Conservation (phyloP, 1,140 invertebrate species). For the Lutraria rhynchaena region DNA sequence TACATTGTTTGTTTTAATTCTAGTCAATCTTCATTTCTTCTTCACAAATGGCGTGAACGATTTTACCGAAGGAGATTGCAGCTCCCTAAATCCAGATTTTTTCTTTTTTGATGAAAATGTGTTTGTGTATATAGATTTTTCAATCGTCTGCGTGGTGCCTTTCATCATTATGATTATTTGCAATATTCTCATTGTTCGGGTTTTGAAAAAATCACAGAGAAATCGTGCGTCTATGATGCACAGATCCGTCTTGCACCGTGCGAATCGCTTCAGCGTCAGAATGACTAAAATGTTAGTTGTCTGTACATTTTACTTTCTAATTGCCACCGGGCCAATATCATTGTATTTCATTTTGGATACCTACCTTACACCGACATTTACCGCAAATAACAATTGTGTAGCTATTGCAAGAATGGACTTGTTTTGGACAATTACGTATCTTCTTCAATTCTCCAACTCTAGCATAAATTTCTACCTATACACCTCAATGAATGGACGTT, state of each 20-base stretch:
- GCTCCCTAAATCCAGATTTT: constrained; percentile 51
- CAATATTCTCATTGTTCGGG: constrained; percentile 63
- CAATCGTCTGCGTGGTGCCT: constrained; percentile 60
- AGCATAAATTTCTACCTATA: constrained; percentile 93
- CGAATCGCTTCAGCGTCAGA: constrained; percentile 43
- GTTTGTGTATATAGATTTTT: constrained; percentile 69
- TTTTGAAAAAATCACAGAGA: constrained; percentile 19
- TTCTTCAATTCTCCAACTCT: constrained; percentile 91
- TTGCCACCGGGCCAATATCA: constrained; percentile 69
- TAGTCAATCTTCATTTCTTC: constrained; percentile 69
- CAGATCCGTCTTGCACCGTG: constrained; percentile 10
- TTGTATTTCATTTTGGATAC: constrained; percentile 70
- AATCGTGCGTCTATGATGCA: constrained; percentile 41
- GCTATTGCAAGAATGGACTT: constrained; percentile 66
- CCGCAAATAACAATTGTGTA: not conserved
- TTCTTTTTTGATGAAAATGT: constrained; percentile 65
- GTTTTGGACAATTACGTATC: constrained; percentile 84
- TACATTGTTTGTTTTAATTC: constrained; percentile 58
- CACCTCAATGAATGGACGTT: constrained; percentile 91
- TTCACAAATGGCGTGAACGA: constrained; percentile 65
- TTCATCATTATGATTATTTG: constrained; percentile 65
- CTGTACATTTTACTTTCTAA: constrained; percentile 68
- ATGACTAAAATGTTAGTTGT: constrained; percentile 70
- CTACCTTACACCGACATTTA: constrained; percentile 26
- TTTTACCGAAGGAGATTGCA: constrained; percentile 6